Conservation (phyloP, 2,797 vertebrate genomes). For the Calcarius lapponicus region DNA sequence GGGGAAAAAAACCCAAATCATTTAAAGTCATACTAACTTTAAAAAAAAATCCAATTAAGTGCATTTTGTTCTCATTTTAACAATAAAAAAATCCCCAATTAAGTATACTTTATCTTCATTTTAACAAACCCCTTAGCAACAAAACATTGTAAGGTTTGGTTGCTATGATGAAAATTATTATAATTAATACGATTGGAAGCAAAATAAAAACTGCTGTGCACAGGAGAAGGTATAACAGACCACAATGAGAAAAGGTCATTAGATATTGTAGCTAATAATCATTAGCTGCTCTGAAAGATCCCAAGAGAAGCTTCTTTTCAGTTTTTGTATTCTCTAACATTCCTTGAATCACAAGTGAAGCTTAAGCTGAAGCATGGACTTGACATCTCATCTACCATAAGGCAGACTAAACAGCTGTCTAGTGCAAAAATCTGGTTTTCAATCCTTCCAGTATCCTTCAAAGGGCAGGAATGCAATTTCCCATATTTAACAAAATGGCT, state of each 20-base stretch:
- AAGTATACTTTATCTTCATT: conserved; percentile 30
- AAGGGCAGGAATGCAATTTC: neutral
- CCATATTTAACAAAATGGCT: neutral
- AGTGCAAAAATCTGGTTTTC: neutral
- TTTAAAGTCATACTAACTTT: neutral
- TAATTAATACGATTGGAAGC: conserved; percentile 43
- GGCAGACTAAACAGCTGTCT: neutral
- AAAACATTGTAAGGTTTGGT: neutral
- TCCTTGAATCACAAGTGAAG: neutral
- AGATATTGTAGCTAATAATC: neutral
- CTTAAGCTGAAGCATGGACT: neutral
- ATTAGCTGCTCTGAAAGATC: neutral
- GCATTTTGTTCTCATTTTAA: conserved; percentile 43
- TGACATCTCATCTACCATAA: neutral
- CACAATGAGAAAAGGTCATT: neutral
- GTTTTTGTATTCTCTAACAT: neutral
- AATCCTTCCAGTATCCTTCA: neutral
- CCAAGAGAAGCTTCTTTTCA: neutral
- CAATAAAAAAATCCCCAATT: conserved; percentile 19
- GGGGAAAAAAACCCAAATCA: neutral
- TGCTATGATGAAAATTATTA: conserved; percentile 34
- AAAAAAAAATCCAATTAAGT: neutral
- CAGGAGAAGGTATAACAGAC: neutral
- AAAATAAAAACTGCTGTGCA: conserved; percentile 27
- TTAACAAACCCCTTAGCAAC: conserved; percentile 44